Evolutionary conservation across 2,888 invertebrate species (phyloP).

Genomic region (Parnassius glacialis): DNA sequence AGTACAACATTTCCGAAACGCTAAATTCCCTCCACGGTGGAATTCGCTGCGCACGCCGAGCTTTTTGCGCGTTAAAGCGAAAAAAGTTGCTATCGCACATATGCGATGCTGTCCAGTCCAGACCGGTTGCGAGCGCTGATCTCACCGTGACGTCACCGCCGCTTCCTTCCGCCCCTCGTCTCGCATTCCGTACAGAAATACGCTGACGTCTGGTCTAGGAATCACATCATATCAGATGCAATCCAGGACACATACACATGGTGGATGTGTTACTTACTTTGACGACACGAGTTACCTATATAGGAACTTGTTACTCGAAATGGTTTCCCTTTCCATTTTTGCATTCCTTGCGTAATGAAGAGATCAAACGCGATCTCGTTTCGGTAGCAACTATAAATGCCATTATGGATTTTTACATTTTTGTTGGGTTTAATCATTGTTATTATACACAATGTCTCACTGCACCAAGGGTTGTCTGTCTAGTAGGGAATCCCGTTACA

Average conservation of each 20-base stretch:
- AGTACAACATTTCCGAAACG: slow-evolving; percentile 23
- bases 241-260: slow-evolving; percentile 15
- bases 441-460: background rate
- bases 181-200: slow-evolving; percentile 36
- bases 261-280: slow-evolving; percentile 2
- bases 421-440: too few species aligned
- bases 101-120: slow-evolving; percentile 33
- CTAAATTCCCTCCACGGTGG: slow-evolving; percentile 17
- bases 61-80: slow-evolving; percentile 31
- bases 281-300: background rate
- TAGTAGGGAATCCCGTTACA: too few species aligned
- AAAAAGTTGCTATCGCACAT: slow-evolving; percentile 28
- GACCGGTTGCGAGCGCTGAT: slow-evolving; percentile 46
- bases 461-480: background rate
- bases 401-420: too few species aligned
- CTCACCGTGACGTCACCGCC: slow-evolving; percentile 57
- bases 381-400: too few species aligned
- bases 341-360: slow-evolving; percentile 11
- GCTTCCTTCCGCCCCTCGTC: slow-evolving; percentile 56
- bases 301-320: slow-evolving; percentile 13
- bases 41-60: slow-evolving; percentile 10
- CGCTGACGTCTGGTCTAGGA: slow-evolving; percentile 23
- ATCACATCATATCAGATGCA: slow-evolving; percentile 18
- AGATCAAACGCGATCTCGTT: slow-evolving; percentile 1
- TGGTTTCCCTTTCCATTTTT: slow-evolving; percentile 8